A percentile compares a stretch with the other conserved stretches of the same genome.
These are phyloP conservation scores for Epinephelus lanceolatus DNA, from an alignment of 2,113 vertebrate species.

Conservation along the genomic window DNA sequence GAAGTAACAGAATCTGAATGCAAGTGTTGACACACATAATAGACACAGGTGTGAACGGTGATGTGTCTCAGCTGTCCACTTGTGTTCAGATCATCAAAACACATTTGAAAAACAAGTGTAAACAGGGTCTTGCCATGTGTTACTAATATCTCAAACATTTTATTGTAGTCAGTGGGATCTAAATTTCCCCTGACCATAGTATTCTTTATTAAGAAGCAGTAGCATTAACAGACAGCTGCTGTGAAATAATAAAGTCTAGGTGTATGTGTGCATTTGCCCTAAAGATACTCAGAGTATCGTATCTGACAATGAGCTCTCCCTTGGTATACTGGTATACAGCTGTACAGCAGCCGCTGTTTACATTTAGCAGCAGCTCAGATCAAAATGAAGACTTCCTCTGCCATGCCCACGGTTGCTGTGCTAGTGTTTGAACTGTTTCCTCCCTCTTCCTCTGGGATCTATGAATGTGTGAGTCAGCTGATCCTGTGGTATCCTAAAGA, in stretches of 20 bases:
- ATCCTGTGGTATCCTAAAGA: background rate
- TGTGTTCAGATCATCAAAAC: too few relatives aligned
- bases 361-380: slow-evolving; percentile 1
- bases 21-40: too few relatives aligned
- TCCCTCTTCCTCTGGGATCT: background rate
- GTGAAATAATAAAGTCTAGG: background rate
- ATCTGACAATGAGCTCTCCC: background rate
- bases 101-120: too few relatives aligned
- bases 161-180: too few relatives aligned
- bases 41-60: too few relatives aligned
- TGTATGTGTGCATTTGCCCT: background rate
- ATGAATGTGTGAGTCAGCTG: background rate
- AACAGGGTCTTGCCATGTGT: too few relatives aligned
- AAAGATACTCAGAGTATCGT: background rate
- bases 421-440: slow-evolving; percentile 3
- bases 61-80: too few relatives aligned
- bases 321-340: too few relatives aligned
- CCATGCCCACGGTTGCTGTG: background rate
- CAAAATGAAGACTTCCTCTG: background rate
- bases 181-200: background rate
- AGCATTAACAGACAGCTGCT: background rate
- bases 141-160: too few relatives aligned
- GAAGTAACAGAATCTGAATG: too few relatives aligned
- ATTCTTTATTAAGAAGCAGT: background rate
- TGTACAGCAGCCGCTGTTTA: background rate